Percentiles rank a stretch among this genome's conserved stretches.
Evolutionary conservation across 1,140 invertebrate genomes (phyloP).

Genomic region (Drosophila sturtevanti): DNA sequence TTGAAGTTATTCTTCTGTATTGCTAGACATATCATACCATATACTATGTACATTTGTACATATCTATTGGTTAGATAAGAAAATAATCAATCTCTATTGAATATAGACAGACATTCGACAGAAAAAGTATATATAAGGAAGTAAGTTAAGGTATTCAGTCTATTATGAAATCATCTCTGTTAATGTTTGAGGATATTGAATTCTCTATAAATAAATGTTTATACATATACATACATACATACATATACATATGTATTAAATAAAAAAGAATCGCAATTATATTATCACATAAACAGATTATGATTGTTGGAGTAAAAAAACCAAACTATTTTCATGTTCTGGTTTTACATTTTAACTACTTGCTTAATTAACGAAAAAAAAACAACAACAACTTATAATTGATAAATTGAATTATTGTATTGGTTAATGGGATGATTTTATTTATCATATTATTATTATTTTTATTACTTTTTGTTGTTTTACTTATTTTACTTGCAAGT

Average conservation of each 20-base stretch:
- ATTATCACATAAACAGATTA: background rate
- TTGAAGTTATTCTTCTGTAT: too few species aligned
- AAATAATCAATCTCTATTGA: conserved; percentile 27
- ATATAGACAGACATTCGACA: too few species aligned
- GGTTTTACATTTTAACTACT: background rate
- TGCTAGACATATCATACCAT: background rate
- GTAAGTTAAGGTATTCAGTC: background rate
- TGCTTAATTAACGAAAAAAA: conserved; percentile 1
- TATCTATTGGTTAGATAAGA: conserved; percentile 25
- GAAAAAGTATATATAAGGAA: background rate
- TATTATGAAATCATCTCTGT: background rate
- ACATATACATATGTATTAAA: too few species aligned
- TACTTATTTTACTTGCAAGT: conserved; percentile 31
- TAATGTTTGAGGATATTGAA: background rate
- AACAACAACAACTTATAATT: background rate
- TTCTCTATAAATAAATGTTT: background rate
- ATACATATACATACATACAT: too few species aligned
- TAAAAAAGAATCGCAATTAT: background rate
- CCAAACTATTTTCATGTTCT: background rate
- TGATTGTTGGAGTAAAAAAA: background rate
- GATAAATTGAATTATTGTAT: background rate
- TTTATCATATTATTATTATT: background rate
- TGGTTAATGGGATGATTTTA: conserved; percentile 7
- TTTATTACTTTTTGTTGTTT: conserved; percentile 14
- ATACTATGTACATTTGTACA: background rate